Evolutionary conservation across 2,113 vertebrate genomes (phyloP), one percentile per base, ranked within the genome.

Genomic region (Amazona guildingii): DNA sequence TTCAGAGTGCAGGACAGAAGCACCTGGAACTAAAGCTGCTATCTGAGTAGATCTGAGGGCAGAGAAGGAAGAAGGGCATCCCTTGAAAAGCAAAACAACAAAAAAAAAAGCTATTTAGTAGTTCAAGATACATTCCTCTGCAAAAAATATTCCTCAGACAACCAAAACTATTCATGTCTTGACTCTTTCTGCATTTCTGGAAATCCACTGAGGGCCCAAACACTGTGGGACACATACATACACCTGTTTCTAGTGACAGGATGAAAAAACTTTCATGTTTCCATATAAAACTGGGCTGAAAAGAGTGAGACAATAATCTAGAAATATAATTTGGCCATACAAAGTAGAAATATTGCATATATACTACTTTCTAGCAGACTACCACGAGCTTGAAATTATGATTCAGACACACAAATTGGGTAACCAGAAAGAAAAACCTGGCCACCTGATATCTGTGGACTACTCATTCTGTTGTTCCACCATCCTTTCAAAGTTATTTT

Each of bases 401-500:
- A 70, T 70, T 54, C 31, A 83, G 83, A 21, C 4, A 28, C 0
- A 2, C 25, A 85, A 14, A 84, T 8, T 31, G 28, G 17, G 20
- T 59, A 68, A 69, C 21, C 15, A 13, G 15, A 41, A 83, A 88
- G 24, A 48, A 82, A 79, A 75, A 44, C 15, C 28, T 41, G 8
- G 5, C 70, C 46, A 73, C 73, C 77, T 94, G 80, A 6, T 74
- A n/a, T 63, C 68, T 88, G 41, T 44, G 51, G 19, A 8, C n/a
- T 77, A 11, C 43, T 93, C 81, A 35, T 78, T 86, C 79, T 92
- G 17, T 74, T 93, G n/a, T 88, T 81, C 66, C 39, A 55, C 48
- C 29, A 31, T 72, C 4, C 57, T 78, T 68, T 87, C 43, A 78
- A 84, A 82, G 51, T 61, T 75, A 55, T 75, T 88, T 83, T 86